Conservation (phyloP, 1,140 invertebrate genomes). For the Zaprionus davidi region DNA sequence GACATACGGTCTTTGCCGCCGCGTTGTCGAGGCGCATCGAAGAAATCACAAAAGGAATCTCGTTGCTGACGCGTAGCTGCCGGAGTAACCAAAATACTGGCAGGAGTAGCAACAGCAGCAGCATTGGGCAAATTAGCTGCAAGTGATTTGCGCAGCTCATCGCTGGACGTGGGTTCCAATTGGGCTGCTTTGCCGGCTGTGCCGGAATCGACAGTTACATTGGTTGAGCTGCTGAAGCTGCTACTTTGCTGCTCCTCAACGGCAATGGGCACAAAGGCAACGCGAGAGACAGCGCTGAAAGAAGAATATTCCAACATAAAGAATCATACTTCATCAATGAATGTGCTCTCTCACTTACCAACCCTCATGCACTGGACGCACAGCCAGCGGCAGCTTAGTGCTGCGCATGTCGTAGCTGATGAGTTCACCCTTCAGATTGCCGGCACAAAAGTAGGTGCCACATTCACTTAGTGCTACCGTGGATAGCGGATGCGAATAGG, state of each 20-base stretch:
- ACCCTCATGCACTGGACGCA: conserved; percentile 63
- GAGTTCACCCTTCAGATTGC: conserved; percentile 81
- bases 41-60: conserved; percentile 80
- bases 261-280: conserved; percentile 72
- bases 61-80: conserved; percentile 38
- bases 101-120: conserved; percentile 26
- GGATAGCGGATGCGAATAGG: conserved; percentile 66
- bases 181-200: conserved; percentile 5
- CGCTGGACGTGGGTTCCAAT: conserved; percentile 48
- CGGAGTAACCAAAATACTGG: conserved; percentile 23
- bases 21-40: conserved; percentile 62
- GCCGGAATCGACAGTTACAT: conserved; percentile 35
- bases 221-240: conserved; percentile 51
- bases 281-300: conserved; percentile 54
- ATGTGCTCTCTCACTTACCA: conserved; percentile 15
- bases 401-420: conserved; percentile 79
- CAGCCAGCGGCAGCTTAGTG: conserved; percentile 59
- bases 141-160: conserved; percentile 65
- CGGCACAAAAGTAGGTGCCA: conserved; percentile 76
- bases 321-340: neutral
- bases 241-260: conserved; percentile 54
- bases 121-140: conserved; percentile 47
- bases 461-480: conserved; percentile 75
- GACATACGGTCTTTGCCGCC: conserved; percentile 64
- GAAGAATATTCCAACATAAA: neutral